Base-by-base conservation (phyloP, 92 coral and sea anemone genomes). In the Porites lobata region DNA sequence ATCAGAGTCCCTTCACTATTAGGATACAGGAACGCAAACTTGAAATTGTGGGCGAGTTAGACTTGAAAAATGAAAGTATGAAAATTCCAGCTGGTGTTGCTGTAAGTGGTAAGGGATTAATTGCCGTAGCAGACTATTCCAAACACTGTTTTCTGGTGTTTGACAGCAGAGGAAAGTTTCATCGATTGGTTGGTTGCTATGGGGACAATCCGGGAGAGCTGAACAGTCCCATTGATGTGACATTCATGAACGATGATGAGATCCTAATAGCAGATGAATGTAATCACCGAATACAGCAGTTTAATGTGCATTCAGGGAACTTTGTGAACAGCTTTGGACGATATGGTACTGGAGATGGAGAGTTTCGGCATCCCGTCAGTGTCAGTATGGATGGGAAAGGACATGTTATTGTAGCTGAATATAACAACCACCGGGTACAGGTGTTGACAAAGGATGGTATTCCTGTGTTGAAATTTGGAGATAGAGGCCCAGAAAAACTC, bases 11-110 rank as follows among this genome's bases (percentile, higher is more conserved):
- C 11, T 53, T 53, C 57, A 53, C 57, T 53, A 53, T 53, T 0
- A 10, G 11, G 57, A 10, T 53, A 10, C 8, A 53, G 57, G 57
- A 53, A 53, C 61, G 29, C 87, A 56, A 9, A 10, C 57, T 53
- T 53, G 57, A 53, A 53, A 7, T 53, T 53, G 57, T 53, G 11
- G 57, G 57, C 57, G 79, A 73, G 59, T 76, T 84, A 68, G 57
- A 53, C 57, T 53, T 53, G 57, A 7, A 53, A 53, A 53, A 53
- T 53, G 57, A 53, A 53, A 53, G 9, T 53, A 7, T 53, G 57
- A 72, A 69, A 20, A 66, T 72, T 20, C 82, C 83, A 69, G 73
- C 81, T 6, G 69, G 21, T 7, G 78, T 84, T 4, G 81, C 91
- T 53, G 57, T 53, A 10, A 53, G 11, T 10, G 11, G 57, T 53